Base-by-base conservation (phyloP, 1,140 invertebrate genomes). In the Prorops nasuta region DNA sequence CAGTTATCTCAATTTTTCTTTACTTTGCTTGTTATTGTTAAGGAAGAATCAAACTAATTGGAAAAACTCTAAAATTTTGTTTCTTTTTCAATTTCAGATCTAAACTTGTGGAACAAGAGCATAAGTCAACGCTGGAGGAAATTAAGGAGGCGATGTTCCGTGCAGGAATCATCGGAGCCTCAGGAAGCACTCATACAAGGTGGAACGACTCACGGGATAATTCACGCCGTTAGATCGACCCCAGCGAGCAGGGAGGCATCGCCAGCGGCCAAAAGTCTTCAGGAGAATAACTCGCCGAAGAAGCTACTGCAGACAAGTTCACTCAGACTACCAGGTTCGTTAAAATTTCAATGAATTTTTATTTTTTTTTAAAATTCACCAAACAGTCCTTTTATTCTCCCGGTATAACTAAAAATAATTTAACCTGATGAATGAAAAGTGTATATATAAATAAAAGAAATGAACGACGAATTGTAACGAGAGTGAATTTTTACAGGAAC, bases 111-210 rank as follows among this genome's bases (percentile, higher is more conserved):
- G 85, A 88, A 87, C 66, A 85, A 86, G 54, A 88, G 84, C 66
- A 80, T 88, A 54, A 85, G 85, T 22, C 85, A 87, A 69, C 79
- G 85, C 77, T 88, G 86, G 86, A 76, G 85, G 55, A 82, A 84
- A 60, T 72, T 88, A 35, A 79, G 85, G 16, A 76, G 86, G 45
- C 79, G 86, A 48, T 88, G 85, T 68, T 85, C 86, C 1, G 75
- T 83, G 8, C 74, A 86, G 53, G 83, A 60, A 72, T 79, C 53
- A 65, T 80, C 56, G 74, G 81, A 60, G 72, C 80, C 43, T 65
- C 77, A 69, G 49, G 64, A 76, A 31, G 54, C 60, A 36, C 38
- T 71, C 43, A 48, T 72, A 49, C 64, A 64, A 58, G 48, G 58
- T 31, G 60, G 59, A 3, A 35, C 57, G 74, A 77, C 48, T 69